Percentiles rank a stretch among this genome's conserved stretches.
Conservation (phyloP, 1,140 invertebrate genomes). For the Achatina immaculata region DNA sequence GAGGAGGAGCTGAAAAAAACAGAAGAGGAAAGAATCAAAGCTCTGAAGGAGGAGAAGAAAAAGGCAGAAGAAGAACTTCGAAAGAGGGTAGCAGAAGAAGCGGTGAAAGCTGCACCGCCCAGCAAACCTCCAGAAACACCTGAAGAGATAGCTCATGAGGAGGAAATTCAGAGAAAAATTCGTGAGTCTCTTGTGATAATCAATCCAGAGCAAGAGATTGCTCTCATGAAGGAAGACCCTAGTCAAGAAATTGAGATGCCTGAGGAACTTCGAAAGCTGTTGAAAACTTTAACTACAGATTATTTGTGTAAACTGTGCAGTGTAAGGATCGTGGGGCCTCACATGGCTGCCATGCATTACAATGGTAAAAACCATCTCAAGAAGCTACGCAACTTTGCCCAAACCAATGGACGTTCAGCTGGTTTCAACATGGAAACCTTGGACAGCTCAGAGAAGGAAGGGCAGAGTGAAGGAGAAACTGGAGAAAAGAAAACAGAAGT, state of each 20-base stretch:
- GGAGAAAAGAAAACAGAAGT: slow-evolving; percentile 18
- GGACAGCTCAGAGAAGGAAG: neutral
- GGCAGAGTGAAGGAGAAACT: neutral
- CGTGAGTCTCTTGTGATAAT: slow-evolving; percentile 26
- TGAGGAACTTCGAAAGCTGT: slow-evolving; percentile 7
- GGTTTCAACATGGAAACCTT: slow-evolving; percentile 27
- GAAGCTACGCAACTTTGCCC: slow-evolving; percentile 32
- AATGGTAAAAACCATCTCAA: slow-evolving; percentile 37
- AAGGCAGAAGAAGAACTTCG: slow-evolving; percentile 1
- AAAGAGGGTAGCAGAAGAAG: slow-evolving; percentile 25
- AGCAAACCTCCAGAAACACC: slow-evolving; percentile 28
- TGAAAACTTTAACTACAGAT: slow-evolving; percentile 21
- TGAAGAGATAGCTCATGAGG: slow-evolving; percentile 31
- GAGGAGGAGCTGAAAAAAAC: slow-evolving; percentile 8
- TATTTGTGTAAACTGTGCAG: slow-evolving; percentile 33
- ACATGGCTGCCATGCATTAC: slow-evolving; percentile 36
- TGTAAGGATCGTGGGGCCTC: slow-evolving; percentile 27
- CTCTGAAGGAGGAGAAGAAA: slow-evolving; percentile 11
- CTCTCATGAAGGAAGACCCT: neutral
- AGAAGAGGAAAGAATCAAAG: slow-evolving; percentile 17
- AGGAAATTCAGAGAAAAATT: slow-evolving; percentile 37
- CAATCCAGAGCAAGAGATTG: slow-evolving; percentile 1
- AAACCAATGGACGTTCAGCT: slow-evolving; percentile 36
- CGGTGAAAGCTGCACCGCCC: slow-evolving; percentile 28
- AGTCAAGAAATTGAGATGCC: slow-evolving; percentile 32